These are phyloP conservation scores for Gymnarchus niloticus DNA, from an alignment of 2,113 vertebrate genomes.

Conservation along the genomic window DNA sequence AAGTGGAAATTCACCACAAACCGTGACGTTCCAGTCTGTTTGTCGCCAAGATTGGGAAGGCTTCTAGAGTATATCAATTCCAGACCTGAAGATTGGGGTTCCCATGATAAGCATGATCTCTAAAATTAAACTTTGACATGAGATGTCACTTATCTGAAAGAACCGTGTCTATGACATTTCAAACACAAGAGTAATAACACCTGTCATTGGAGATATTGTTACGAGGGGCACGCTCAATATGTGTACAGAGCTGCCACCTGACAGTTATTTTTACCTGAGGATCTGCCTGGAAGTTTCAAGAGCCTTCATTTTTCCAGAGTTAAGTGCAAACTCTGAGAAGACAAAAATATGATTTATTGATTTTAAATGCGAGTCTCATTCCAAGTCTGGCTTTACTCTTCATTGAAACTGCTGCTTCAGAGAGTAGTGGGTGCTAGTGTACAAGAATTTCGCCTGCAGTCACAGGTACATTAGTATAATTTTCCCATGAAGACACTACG, in stretches of 20 bases:
- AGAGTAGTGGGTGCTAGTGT: neutral
- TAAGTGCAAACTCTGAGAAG: neutral
- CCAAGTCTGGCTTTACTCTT: neutral
- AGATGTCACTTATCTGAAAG: neutral
- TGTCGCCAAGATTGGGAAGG: neutral
- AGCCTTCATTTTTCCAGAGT: neutral
- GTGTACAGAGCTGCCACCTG: neutral
- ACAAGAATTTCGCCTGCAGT: neutral
- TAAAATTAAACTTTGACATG: constrained; percentile 7
- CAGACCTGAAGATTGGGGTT: neutral
- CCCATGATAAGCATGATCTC: neutral
- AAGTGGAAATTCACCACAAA: neutral
- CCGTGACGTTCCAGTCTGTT: neutral
- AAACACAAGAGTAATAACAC: neutral
- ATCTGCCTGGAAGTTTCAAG: neutral
- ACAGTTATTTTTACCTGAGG: constrained; percentile 14
- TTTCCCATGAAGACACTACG: neutral
- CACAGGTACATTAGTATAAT: no score
- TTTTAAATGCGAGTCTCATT: neutral
- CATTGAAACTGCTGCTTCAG: neutral
- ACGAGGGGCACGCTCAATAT: neutral
- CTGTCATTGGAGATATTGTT: neutral
- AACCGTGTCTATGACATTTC: neutral
- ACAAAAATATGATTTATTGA: neutral
- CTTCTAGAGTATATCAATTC: neutral